Conservation (phyloP, 2,113 vertebrate genomes). For the Leptobrachium ailaonicum region DNA sequence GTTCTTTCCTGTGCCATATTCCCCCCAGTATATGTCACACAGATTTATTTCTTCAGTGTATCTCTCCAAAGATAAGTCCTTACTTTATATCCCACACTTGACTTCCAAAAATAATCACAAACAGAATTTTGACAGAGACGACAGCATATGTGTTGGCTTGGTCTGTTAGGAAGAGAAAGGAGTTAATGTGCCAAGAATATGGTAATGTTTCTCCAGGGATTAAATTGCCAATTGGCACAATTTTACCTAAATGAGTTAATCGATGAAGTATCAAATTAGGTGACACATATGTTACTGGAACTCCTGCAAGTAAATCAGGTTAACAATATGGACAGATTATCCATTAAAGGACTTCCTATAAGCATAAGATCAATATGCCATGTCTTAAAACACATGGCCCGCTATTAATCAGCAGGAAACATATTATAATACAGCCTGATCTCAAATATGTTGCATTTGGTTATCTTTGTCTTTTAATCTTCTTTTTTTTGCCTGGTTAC, state of each 20-base stretch:
- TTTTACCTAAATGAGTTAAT: conserved; percentile 9
- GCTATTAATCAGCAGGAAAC: conserved; percentile 4
- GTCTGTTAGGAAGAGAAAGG: neutral
- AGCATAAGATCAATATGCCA: conserved; percentile 25
- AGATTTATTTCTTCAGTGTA: too few relatives aligned
- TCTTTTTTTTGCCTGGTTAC: too few relatives aligned
- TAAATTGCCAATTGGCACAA: neutral
- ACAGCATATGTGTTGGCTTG: too few relatives aligned
- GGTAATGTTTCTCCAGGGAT: neutral
- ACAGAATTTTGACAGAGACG: too few relatives aligned
- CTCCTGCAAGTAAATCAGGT: conserved; percentile 20
- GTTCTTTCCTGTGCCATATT: too few relatives aligned
- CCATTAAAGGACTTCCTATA: conserved; percentile 27
- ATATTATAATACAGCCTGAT: neutral
- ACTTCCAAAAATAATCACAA: too few relatives aligned
- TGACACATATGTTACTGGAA: conserved; percentile 20
- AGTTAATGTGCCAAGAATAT: neutral
- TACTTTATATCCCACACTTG: too few relatives aligned
- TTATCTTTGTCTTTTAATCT: too few relatives aligned
- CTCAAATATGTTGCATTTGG: too few relatives aligned
- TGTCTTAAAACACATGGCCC: conserved; percentile 2
- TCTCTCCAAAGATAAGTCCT: too few relatives aligned
- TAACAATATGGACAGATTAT: conserved; percentile 18
- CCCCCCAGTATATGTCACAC: too few relatives aligned
- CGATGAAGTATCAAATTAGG: conserved; percentile 19